Conservation (phyloP, 30 jellyfish, hydroid and myxozoan genomes). For the Haliclystus octoradiatus region DNA sequence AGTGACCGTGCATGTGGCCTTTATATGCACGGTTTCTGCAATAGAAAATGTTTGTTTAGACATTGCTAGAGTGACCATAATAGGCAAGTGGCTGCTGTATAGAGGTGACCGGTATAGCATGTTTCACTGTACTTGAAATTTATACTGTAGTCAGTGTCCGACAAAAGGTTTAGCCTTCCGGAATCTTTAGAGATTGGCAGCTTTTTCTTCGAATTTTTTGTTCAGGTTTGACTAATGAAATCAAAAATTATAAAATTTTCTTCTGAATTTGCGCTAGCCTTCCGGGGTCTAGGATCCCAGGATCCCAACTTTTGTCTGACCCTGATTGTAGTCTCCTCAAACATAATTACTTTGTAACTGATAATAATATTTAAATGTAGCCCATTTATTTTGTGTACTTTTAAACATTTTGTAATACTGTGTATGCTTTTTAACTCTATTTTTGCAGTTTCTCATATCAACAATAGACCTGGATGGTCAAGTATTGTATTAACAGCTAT, state of each 20-base stretch:
- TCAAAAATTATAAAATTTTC: too few relatives aligned
- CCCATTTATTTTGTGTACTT: not conserved
- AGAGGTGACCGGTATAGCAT: not conserved
- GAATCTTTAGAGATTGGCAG: too few relatives aligned
- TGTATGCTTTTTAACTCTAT: not conserved
- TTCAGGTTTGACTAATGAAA: too few relatives aligned
- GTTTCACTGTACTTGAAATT: not conserved
- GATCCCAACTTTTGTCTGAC: too few relatives aligned
- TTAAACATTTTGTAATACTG: not conserved
- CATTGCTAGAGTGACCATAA: not conserved
- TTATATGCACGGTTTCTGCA: not conserved
- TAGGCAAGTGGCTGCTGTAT: not conserved
- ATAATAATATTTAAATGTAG: not conserved
- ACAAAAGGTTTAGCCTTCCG: too few relatives aligned
- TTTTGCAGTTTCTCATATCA: not conserved
- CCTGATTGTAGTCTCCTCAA: too few relatives aligned
- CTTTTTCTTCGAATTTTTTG: too few relatives aligned
- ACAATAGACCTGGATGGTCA: not conserved
- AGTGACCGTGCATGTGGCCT: too few relatives aligned
- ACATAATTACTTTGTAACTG: too few relatives aligned
- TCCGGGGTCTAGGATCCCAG: too few relatives aligned
- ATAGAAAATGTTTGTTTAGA: not conserved
- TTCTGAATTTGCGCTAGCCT: too few relatives aligned
- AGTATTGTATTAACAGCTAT: constrained; percentile 6
- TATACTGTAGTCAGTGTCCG: too few relatives aligned